Conservation (phyloP, 2,113 vertebrate genomes). For the Pristiophorus japonicus region DNA sequence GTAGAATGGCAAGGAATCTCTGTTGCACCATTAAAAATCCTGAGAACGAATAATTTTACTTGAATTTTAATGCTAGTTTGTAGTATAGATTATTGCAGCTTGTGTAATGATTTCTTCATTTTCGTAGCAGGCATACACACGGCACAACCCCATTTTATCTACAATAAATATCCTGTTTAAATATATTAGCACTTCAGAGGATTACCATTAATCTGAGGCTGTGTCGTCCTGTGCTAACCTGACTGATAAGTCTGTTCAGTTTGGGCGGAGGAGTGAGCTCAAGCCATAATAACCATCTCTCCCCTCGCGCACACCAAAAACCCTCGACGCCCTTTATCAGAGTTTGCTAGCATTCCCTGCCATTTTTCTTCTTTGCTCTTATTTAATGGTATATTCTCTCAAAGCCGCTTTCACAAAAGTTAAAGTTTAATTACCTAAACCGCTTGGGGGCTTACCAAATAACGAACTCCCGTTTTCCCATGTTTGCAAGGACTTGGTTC, state of each 20-base stretch:
- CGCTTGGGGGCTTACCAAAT: neutral
- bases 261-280: neutral
- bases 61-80: neutral
- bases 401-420: neutral
- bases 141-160: neutral
- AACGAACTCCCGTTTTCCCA: neutral
- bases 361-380: neutral
- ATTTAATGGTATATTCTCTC: neutral
- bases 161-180: slow-evolving; percentile 33
- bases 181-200: neutral
- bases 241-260: neutral
- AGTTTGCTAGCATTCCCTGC: neutral
- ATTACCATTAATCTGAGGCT: neutral
- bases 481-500: neutral
- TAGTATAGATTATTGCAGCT: neutral
- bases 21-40: neutral
- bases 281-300: neutral
- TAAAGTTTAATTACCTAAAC: neutral
- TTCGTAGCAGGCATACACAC: neutral
- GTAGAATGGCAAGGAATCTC: neutral
- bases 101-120: neutral
- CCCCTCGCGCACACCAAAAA: neutral
- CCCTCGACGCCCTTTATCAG: neutral
- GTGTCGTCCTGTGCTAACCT: neutral
- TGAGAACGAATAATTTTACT: neutral